Base-by-base conservation (phyloP, 1,140 invertebrate genomes). In the Papilio xuthus region DNA sequence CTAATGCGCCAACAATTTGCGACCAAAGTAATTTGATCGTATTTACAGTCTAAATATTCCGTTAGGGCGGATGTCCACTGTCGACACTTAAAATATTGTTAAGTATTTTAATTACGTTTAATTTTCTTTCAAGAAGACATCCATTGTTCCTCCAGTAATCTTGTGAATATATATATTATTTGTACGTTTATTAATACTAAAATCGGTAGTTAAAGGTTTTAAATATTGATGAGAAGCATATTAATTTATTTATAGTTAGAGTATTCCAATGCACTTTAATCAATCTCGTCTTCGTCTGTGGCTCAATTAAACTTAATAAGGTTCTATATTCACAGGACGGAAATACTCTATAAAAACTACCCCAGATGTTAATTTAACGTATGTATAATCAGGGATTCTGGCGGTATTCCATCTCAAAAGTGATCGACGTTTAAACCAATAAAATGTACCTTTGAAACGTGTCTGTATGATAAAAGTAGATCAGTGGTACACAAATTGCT, bases 1-100 rank as follows among this genome's bases (percentile, higher is more conserved):
- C 72, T 37, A 75, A 75, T 75, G 72, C 47, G 8, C 72, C 18
- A 75, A 75, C 72, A 75, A 75, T 75, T 75, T 75, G 26, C 72
- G 18, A 53, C 72, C 72, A 32, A 75, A 53, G 47, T 75, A 75
- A 75, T 75, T 75, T 75, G 72, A 75, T 75, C 47, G 13, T 56
- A 75, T 75, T 75, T 75, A 20, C 44, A 50, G 47, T 28, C 72
- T 20, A 32, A 47, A 28, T 53, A n/a, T 56, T 32, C 23, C 20
- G 42, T 23, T 60, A 60, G 23, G 20, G n/a, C 8, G n/a, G 2
- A n/a, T 18, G 44, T 15, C 15, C 13, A 15, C 7, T 7, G 18
- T n/a, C 18, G 7, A 53, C 0, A n/a, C n/a, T 20, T 6, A 8
- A 53, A n/a, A 50, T 13, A 18, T 15, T 53, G 7, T n/a, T 20